phyloP scores from a whole-genome alignment of 2,888 invertebrate species.

The Chrysomela aeneicollis region DNA sequence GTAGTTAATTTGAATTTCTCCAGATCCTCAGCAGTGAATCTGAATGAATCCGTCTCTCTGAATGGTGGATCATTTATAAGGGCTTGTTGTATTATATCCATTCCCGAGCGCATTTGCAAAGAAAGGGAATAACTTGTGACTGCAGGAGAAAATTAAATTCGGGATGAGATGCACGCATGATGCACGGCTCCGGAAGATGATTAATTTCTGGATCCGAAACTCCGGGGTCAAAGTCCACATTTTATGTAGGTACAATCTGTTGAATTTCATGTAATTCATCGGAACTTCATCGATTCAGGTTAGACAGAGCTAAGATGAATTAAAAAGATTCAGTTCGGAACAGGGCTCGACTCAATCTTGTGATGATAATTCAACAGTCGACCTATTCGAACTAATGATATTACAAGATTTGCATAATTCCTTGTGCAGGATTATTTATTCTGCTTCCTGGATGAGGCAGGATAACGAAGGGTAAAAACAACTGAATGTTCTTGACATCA shows the following conservation, averaged over 20 bases:
- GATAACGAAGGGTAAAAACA: no score
- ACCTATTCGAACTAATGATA: no score
- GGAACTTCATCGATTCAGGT: no score
- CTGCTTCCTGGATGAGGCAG: no score
- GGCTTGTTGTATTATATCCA: neutral
- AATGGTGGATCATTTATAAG: neutral
- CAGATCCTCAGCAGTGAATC: neutral
- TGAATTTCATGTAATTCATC: no score
- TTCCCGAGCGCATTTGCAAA: neutral
- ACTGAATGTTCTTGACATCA: conserved; percentile 27
- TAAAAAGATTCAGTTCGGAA: no score
- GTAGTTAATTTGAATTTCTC: neutral
- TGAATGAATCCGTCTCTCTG: conserved; percentile 1
- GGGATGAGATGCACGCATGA: conserved; percentile 4
- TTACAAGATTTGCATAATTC: no score
- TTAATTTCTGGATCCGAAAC: neutral
- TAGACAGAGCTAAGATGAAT: no score
- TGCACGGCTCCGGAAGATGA: neutral
- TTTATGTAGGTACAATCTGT: no score
- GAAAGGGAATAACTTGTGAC: neutral
- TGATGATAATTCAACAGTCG: no score
- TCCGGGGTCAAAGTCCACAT: conserved; percentile 10
- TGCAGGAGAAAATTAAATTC: neutral
- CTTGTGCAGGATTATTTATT: no score
- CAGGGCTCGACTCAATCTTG: no score